phyloP scores from a whole-genome alignment of 1,140 invertebrate species.

The Brachionus koreanus region DNA sequence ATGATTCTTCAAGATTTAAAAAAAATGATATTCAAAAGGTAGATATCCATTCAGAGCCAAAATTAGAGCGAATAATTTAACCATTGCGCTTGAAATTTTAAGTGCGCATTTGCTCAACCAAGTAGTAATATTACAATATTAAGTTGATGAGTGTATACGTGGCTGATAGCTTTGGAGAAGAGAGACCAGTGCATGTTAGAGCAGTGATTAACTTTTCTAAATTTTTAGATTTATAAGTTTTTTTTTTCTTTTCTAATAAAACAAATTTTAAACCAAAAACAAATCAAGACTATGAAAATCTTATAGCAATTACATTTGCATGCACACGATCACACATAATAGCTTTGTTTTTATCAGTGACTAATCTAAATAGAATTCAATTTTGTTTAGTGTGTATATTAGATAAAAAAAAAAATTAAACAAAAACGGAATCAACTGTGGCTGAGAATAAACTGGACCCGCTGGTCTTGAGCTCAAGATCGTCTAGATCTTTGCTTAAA shows the following conservation, averaged over 20 bases:
- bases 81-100: background rate
- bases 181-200: background rate
- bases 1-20: too few species aligned
- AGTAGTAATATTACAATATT: background rate
- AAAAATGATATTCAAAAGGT: too few species aligned
- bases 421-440: constrained; percentile 1
- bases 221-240: background rate
- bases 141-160: background rate
- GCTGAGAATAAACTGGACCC: constrained; percentile 32
- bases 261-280: background rate
- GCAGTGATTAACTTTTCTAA: background rate
- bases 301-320: background rate
- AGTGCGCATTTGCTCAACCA: background rate
- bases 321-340: background rate
- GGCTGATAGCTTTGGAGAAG: background rate
- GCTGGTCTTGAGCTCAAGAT: constrained; percentile 4
- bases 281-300: background rate
- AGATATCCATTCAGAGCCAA: too few species aligned
- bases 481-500: constrained; percentile 20
- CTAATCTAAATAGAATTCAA: background rate
- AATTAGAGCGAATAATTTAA: background rate
- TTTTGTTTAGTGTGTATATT: background rate
- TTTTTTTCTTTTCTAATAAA: background rate
- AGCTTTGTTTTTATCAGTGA: background rate
- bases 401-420: background rate